Base-by-base conservation (phyloP, 2,888 invertebrate genomes). In the Drosophila robusta region DNA sequence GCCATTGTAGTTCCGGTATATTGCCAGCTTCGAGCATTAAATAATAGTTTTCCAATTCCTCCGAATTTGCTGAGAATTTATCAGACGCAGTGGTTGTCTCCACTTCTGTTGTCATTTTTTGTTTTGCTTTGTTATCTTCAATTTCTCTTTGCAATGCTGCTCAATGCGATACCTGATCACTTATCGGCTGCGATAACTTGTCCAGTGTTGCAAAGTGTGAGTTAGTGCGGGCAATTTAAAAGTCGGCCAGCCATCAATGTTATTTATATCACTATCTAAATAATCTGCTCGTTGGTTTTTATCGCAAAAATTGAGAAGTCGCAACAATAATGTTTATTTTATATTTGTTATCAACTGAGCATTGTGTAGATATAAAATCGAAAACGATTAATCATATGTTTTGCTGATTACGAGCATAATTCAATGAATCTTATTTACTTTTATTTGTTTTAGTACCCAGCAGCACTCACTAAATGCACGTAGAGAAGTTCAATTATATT, bases 1-100 rank as follows among this genome's bases (percentile, higher is more conserved):
- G 95, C 97, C 97, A 97, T 75, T 95, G 95, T 1, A 97, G 90
- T 64, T 95, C 94, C 22, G 96, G 92, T 26, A 95, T 93, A 36
- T 94, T 95, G 42, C 94, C 95, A 80, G 94, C 95, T 70, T 96
- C 96, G 8, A 97, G 92, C 72, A 94, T 93, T 68, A 95, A 94
- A 88, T 97, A 97, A 51, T 97, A 93, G 29, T 93, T 93, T 70
- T 96, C 94, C 52, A 97, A 93, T 84, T 96, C 96, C 47, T 95
- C 94, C 0, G 96, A 93, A 36, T 85, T 82, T 1, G 88, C 83
- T 2, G 86, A 69, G 4, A 80, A 82, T 56, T 84, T 88, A 52
- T 84, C 89, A n/a, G 75, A 61, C 4, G 89, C 78, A 39, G 82
- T 80, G 3, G 88, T 74, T 4, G 81, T 80, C 51, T 90, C 90